Percentiles rank a stretch among this genome's conserved stretches.
Evolutionary conservation across 2,113 vertebrate species (phyloP).

Genomic region (Mobula hypostoma): DNA sequence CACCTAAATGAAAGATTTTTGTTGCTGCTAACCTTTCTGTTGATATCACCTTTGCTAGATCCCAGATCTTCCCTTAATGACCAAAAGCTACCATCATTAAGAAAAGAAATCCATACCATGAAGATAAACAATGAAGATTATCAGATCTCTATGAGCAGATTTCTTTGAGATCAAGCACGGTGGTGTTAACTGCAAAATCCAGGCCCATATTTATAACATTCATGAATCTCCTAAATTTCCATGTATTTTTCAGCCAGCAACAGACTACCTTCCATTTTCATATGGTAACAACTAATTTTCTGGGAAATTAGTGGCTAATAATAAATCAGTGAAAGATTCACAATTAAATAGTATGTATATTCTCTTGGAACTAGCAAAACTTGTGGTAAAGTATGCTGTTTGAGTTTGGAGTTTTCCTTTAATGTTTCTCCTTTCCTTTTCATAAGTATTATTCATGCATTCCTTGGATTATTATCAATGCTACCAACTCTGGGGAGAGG

Average conservation of each 20-base stretch:
- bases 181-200: too few relatives aligned
- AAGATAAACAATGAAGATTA: too few relatives aligned
- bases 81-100: too few relatives aligned
- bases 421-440: neutral
- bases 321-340: neutral
- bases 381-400: neutral
- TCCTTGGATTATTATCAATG: neutral
- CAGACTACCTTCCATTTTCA: conserved; percentile 5
- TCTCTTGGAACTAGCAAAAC: neutral
- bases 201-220: neutral
- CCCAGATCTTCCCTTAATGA: too few relatives aligned
- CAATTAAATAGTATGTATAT: neutral
- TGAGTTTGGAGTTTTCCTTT: neutral
- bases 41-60: too few relatives aligned
- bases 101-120: too few relatives aligned
- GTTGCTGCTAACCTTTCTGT: too few relatives aligned
- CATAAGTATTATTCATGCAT: neutral
- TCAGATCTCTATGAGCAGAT: too few relatives aligned
- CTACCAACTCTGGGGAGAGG: neutral
- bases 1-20: too few relatives aligned
- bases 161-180: too few relatives aligned
- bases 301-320: neutral
- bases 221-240: neutral
- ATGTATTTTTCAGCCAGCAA: conserved; percentile 14
- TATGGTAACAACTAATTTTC: neutral